Percentiles rank a stretch among this genome's conserved stretches.
Evolutionary conservation across 2,888 invertebrate genomes (phyloP).

Genomic region (Cistogaster globosa): DNA sequence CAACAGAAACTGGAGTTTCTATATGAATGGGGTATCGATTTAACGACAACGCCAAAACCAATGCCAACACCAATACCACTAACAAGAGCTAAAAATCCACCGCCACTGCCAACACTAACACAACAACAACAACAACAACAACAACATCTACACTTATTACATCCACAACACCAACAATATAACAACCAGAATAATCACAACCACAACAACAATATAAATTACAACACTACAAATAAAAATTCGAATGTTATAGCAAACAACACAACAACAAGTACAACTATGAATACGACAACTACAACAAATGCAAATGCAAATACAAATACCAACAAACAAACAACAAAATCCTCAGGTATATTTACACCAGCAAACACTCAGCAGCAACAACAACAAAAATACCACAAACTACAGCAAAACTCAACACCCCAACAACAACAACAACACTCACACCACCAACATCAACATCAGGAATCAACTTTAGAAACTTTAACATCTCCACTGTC

Average conservation of each 20-base stretch:
- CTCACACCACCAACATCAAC: constrained; percentile 71
- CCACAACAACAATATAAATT: constrained; percentile 71
- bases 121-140: constrained; percentile 71
- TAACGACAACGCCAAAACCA: constrained; percentile 82
- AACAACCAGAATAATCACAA: constrained; percentile 40
- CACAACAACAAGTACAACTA: constrained; percentile 51
- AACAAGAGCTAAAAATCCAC: constrained; percentile 84
- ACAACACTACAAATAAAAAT: constrained; percentile 66
- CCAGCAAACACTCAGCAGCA: constrained; percentile 70
- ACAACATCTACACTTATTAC: constrained; percentile 63
- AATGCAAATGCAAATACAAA: constrained; percentile 14
- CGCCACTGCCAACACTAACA: constrained; percentile 77
- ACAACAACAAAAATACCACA: constrained; percentile 69
- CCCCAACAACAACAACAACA: constrained; percentile 60
- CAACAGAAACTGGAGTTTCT: constrained; percentile 81
- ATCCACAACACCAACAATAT: constrained; percentile 63
- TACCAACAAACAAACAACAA: constrained; percentile 66
- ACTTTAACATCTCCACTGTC: constrained; percentile 71
- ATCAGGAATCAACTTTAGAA: constrained; percentile 70
- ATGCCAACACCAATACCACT: constrained; percentile 82
- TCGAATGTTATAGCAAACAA: constrained; percentile 53
- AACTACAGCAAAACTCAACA: constrained; percentile 62
- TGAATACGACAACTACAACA: constrained; percentile 12
- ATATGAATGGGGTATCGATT: constrained; percentile 82
- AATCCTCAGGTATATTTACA: constrained; percentile 73